Evolutionary conservation across 2,113 vertebrate genomes (phyloP).

Genomic region (Diadophis punctatus): DNA sequence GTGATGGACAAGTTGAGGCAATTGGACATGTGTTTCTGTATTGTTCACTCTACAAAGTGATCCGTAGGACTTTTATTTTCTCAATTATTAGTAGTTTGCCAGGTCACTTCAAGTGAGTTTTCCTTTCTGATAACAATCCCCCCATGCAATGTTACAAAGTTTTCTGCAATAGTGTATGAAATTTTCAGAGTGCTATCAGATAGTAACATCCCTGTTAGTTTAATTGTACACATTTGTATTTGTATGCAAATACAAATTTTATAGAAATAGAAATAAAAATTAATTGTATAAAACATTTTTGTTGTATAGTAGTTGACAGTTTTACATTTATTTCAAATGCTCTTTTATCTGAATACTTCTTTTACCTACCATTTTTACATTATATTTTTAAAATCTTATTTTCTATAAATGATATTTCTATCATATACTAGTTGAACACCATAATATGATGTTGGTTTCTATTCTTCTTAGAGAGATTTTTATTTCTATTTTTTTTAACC

Average conservation of each 20-base stretch:
- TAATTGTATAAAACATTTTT: background rate
- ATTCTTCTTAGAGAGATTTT: background rate
- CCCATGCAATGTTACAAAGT: background rate
- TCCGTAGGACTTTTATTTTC: background rate
- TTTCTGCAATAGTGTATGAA: background rate
- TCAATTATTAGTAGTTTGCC: background rate
- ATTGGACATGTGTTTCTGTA: background rate
- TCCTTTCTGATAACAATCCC: background rate
- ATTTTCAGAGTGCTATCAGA: background rate
- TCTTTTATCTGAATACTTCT: background rate
- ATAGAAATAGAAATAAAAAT: no score
- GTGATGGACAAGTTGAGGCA: background rate
- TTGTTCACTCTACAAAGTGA: background rate
- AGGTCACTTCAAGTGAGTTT: background rate
- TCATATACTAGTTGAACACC: background rate
- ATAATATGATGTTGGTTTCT: background rate
- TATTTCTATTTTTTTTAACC: background rate
- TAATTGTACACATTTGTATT: no score
- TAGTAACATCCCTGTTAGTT: background rate
- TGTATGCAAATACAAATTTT: no score
- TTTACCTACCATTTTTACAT: background rate
- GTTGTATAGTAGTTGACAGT: background rate
- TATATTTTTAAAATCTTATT: background rate
- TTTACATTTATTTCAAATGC: background rate
- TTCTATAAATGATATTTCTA: background rate